phyloP scores from a whole-genome alignment of 2,888 invertebrate species.

The Drosophila anceps region DNA sequence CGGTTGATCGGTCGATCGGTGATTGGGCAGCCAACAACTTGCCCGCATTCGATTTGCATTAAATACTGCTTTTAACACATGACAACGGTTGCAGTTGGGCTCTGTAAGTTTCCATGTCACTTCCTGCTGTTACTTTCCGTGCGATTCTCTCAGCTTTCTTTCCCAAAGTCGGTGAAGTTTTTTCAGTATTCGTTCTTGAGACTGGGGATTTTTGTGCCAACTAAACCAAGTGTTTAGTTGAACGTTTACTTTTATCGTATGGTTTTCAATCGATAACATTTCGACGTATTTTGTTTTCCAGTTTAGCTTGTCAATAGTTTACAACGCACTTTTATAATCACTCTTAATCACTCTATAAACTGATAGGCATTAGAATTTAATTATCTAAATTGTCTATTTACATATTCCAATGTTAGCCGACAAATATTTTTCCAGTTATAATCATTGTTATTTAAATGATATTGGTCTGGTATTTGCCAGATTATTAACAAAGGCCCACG shows the following conservation, averaged over 20 bases:
- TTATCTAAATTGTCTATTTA: background rate
- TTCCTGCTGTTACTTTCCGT: conserved; percentile 71
- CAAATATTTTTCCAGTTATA: conserved; percentile 9
- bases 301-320: background rate
- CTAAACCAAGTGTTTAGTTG: background rate
- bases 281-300: background rate
- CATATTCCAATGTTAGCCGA: conserved; percentile 13
- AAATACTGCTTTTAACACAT: conserved; percentile 53
- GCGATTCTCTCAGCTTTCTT: conserved; percentile 62
- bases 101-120: conserved; percentile 56
- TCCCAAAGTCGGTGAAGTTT: conserved; percentile 50
- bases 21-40: conserved; percentile 43
- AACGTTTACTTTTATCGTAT: background rate
- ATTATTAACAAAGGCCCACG: conserved; percentile 25
- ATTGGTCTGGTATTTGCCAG: conserved; percentile 20
- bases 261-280: background rate
- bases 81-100: conserved; percentile 52
- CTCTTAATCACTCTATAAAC: background rate
- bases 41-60: conserved; percentile 71
- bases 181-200: conserved; percentile 56
- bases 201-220: conserved; percentile 57
- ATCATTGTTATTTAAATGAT: conserved; percentile 18
- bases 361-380: background rate
- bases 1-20: conserved; percentile 21
- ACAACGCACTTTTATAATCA: conserved; percentile 15